Percentiles rank a stretch among this genome's conserved stretches.
Conservation (phyloP, 30 jellyfish, hydroid and myxozoan genomes). For the Nemopilema nomurai region DNA sequence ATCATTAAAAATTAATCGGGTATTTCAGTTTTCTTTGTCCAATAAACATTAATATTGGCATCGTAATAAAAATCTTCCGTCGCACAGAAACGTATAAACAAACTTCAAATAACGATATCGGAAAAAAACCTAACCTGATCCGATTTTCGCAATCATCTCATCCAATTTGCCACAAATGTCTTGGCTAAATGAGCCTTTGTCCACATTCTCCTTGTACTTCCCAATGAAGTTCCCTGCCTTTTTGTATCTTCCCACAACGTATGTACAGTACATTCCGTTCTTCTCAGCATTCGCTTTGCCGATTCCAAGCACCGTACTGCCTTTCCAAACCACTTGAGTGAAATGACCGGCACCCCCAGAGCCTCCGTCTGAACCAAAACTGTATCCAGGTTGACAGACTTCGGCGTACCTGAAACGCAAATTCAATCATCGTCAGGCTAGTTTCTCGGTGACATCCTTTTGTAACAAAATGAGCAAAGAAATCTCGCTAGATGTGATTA, state of each 20-base stretch:
- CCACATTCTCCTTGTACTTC: conserved; percentile 64
- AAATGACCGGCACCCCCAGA: conserved; percentile 89
- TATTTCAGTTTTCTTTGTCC: no score
- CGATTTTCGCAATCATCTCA: conserved; percentile 47
- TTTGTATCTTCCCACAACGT: conserved; percentile 84
- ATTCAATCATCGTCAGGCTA: neutral
- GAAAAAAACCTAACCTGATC: conserved; percentile 3
- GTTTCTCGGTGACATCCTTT: no score
- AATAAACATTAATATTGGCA: no score
- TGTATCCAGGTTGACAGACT: conserved; percentile 79
- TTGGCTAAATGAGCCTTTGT: conserved; percentile 62
- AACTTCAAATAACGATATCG: neutral
- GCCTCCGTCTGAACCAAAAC: conserved; percentile 22
- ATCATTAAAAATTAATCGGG: no score
- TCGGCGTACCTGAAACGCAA: conserved; percentile 75
- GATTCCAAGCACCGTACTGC: conserved; percentile 72
- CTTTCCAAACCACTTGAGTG: conserved; percentile 93
- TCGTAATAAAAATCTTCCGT: no score
- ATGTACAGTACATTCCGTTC: conserved; percentile 77
- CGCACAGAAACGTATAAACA: no score
- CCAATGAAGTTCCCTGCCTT: conserved; percentile 82
- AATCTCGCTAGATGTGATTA: no score
- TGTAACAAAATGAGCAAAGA: no score
- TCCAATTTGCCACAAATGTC: conserved; percentile 57
- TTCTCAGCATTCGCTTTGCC: conserved; percentile 62